Percentiles rank a stretch among this genome's conserved stretches.
Conservation (phyloP, 2,888 invertebrate species). For the Xestia rhomboidea region DNA sequence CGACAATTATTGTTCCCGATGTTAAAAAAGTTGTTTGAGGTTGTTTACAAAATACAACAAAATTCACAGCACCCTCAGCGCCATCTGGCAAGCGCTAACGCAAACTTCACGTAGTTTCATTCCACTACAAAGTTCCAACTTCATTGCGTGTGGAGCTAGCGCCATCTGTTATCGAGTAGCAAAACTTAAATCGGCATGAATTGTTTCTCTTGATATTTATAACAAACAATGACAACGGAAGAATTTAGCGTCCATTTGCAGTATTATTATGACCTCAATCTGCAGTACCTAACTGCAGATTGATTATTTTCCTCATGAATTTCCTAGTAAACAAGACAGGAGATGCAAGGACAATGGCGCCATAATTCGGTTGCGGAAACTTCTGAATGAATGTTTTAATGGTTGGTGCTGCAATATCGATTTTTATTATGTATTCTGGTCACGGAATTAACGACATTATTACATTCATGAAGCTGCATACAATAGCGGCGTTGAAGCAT, state of each 20-base stretch:
- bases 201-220: neutral
- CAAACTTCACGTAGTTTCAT: slow-evolving; percentile 5
- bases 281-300: too few species aligned
- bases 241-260: neutral
- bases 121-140: neutral
- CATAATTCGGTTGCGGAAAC: slow-evolving; percentile 46
- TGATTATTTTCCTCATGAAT: slow-evolving; percentile 24
- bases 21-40: neutral
- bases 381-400: slow-evolving; percentile 12
- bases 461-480: slow-evolving; percentile 21
- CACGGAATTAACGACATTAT: slow-evolving; percentile 23
- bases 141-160: slow-evolving; percentile 6
- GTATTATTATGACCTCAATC: slow-evolving; percentile 4
- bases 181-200: neutral
- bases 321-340: slow-evolving; percentile 37
- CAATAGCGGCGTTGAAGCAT: neutral
- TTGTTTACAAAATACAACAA: neutral
- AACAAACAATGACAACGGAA: neutral
- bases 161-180: slow-evolving; percentile 80
- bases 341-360: slow-evolving; percentile 44
- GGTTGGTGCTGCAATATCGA: slow-evolving; percentile 39
- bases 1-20: slow-evolving; percentile 22
- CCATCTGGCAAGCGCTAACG: slow-evolving; percentile 68
- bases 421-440: slow-evolving; percentile 27
- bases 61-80: slow-evolving; percentile 43